Conservation (phyloP, 2,797 vertebrate genomes). For the Pagetopsis macropterus region DNA sequence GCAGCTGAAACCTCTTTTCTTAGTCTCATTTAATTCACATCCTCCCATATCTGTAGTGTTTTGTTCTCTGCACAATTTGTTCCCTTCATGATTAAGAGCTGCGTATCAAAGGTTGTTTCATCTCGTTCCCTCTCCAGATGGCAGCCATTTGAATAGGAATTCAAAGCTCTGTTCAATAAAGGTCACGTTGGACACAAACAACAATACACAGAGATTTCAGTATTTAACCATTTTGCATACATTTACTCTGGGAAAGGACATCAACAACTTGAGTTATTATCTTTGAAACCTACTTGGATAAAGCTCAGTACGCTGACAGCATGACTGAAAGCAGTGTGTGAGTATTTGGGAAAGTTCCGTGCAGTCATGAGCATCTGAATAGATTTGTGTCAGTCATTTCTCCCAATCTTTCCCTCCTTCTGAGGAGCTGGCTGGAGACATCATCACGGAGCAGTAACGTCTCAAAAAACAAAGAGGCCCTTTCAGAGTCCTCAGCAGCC, state of each 20-base stretch:
- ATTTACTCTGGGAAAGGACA: constrained; percentile 24
- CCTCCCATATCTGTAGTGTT: constrained; percentile 14
- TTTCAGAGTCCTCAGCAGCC: constrained; percentile 62
- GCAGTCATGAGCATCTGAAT: neutral
- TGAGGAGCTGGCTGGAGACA: constrained; percentile 48
- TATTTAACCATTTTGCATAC: neutral
- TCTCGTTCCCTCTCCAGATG: constrained; percentile 68
- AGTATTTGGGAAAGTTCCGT: constrained; percentile 9
- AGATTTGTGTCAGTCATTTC: constrained; percentile 32
- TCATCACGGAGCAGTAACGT: constrained; percentile 44
- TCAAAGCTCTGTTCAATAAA: constrained; percentile 53
- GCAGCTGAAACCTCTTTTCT: constrained; percentile 56
- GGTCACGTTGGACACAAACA: constrained; percentile 44
- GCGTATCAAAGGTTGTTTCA: constrained; percentile 56
- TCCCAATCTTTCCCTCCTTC: constrained; percentile 15
- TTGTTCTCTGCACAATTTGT: constrained; percentile 54
- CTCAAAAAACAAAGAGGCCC: constrained; percentile 70
- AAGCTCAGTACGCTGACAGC: neutral
- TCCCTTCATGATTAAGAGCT: constrained; percentile 58
- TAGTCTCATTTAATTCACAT: constrained; percentile 5
- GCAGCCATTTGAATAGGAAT: constrained; percentile 68
- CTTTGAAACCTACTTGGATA: constrained; percentile 1
- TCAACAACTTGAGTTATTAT: neutral
- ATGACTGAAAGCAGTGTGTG: constrained; percentile 1
- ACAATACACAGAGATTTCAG: constrained; percentile 33